Conservation (phyloP, 2,113 vertebrate species). For the Mandrillus leucophaeus region DNA sequence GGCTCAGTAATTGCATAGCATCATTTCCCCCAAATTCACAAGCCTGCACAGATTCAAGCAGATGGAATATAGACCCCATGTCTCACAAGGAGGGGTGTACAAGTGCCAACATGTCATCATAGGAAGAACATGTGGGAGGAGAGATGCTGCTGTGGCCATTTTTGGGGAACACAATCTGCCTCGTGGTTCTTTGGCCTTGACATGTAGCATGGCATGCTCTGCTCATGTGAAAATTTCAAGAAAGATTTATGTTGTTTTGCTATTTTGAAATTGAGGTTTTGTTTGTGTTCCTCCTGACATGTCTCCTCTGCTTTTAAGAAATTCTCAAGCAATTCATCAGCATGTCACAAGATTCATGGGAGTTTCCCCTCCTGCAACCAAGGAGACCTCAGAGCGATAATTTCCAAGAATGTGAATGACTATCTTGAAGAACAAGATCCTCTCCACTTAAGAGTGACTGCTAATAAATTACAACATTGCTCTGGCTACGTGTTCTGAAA, state of each 20-base stretch:
- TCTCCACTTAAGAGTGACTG: constrained; percentile 61
- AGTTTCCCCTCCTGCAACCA: constrained; percentile 14
- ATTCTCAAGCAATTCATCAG: constrained; percentile 39
- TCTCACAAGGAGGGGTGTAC: not conserved
- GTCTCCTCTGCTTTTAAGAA: constrained; percentile 48
- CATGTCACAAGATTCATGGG: constrained; percentile 51
- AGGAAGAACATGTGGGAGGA: not conserved
- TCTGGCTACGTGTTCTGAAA: constrained; percentile 33
- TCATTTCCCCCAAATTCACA: constrained; percentile 20
- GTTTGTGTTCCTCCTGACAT: constrained; percentile 36
- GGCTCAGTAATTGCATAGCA: not conserved
- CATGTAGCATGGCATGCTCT: not conserved
- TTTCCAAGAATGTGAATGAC: constrained; percentile 65
- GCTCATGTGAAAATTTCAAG: not conserved
- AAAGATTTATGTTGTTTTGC: constrained; percentile 33
- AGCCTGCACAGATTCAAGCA: not conserved
- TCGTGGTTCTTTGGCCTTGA: not conserved
- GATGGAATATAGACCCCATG: not conserved
- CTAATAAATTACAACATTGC: constrained; percentile 53
- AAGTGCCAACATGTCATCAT: not conserved
- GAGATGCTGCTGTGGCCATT: not conserved
- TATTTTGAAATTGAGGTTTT: constrained; percentile 47
- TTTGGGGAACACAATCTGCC: not conserved
- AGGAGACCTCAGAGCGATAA: constrained; percentile 49
- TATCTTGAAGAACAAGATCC: constrained; percentile 49